A percentile compares a stretch with the other conserved stretches of the same genome.
Evolutionary conservation across 2,888 invertebrate genomes (phyloP).

Genomic region (Mimumesa dahlbomi): DNA sequence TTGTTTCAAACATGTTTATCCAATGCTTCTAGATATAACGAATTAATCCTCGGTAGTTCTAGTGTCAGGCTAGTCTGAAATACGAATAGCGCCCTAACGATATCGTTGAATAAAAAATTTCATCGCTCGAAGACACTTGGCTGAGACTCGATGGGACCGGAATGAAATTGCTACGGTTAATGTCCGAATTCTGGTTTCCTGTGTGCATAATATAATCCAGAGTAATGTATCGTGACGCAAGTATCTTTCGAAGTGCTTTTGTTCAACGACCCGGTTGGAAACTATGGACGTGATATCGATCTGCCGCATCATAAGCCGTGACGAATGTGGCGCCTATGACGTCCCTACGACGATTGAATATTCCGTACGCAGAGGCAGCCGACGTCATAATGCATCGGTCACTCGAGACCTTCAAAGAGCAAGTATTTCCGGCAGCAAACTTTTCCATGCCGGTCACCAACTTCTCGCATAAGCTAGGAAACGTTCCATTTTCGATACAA

Average conservation of each 20-base stretch:
- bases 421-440: conserved; percentile 44
- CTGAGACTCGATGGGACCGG: too few relatives aligned
- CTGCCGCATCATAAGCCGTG: conserved; percentile 38
- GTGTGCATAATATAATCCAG: too few relatives aligned
- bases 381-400: conserved; percentile 51
- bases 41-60: too few relatives aligned
- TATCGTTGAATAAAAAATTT: too few relatives aligned
- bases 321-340: conserved; percentile 51
- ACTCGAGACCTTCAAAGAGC: conserved; percentile 29
- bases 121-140: too few relatives aligned
- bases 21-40: too few relatives aligned
- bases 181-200: background rate
- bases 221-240: background rate
- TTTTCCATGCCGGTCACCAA: conserved; percentile 33
- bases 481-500: too few relatives aligned
- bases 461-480: conserved; percentile 12
- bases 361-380: conserved; percentile 31
- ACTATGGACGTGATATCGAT: conserved; percentile 35
- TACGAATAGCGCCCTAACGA: too few relatives aligned
- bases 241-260: conserved; percentile 1
- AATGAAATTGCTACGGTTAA: too few relatives aligned
- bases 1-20: too few relatives aligned
- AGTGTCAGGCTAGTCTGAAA: too few relatives aligned
- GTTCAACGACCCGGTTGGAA: conserved; percentile 17
- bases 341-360: conserved; percentile 51